Evolutionary conservation across 37 sponge, comb jelly and placozoan species (phyloP), one percentile per base, ranked within the genome.

Genomic region (Corticium candelabrum): DNA sequence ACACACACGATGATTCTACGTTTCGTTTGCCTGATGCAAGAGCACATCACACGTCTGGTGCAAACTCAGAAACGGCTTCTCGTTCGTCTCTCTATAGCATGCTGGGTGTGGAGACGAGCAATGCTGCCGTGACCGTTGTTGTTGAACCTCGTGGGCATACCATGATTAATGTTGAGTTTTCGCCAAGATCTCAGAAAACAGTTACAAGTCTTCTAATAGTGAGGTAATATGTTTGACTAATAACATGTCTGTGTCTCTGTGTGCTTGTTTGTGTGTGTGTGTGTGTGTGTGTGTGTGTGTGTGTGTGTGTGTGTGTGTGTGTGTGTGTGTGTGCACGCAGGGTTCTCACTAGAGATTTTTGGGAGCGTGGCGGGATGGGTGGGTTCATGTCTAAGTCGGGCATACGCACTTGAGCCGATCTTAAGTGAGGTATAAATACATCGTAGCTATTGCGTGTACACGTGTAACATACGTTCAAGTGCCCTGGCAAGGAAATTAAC

Each of bases 231-330:
- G 56, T 21, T 5, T 21, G 56, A 62, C 40, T 38, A 27, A n/a
- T 39, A 36, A 35, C 38, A 40, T 82, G 77, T 76, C 2, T 1
- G 33, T 1, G 36, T 68, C 31, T 69, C 41, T 76, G 39, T 4
- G 34, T 41, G n/a, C n/a, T n/a, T n/a, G n/a, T n/a, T n/a, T n/a
- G n/a, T n/a, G n/a, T n/a, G n/a, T n/a, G n/a, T n/a, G 37, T 76
- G 39, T 57, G 41, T 62, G 37, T 82, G 33, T 84, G 40, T 67
- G 71, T 40, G 36, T 84, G 15, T 41, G 75, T 72, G 41, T 34
- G 40, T 35, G 41, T 81, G 41, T 41, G n/a, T 73, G 38, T 0
- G 2, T n/a, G n/a, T n/a, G n/a, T n/a, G n/a, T n/a, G n/a, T n/a
- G n/a, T n/a, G n/a, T n/a, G 57, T 31, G 39, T 77, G 68, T 40